Evolutionary conservation across 1,140 invertebrate species (phyloP).

Genomic region (Drosophila pallidifrons): DNA sequence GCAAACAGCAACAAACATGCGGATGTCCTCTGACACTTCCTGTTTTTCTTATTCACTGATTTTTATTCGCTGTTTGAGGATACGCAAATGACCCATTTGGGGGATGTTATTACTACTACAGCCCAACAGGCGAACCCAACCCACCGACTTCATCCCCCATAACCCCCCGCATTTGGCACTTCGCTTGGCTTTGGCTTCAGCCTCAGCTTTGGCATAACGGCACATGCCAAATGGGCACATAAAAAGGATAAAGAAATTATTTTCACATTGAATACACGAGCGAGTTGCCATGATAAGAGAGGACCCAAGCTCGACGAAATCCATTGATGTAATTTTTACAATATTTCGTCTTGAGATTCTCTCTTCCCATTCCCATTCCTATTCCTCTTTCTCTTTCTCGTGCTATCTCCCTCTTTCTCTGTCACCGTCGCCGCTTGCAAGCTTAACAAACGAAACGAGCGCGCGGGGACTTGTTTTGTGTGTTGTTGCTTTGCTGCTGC

Average conservation of each 20-base stretch:
- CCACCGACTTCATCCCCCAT: conserved; percentile 45
- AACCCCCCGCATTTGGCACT: conserved; percentile 20
- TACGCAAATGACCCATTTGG: conserved; percentile 85
- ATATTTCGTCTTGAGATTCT: conserved; percentile 52
- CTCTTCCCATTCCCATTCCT: background rate
- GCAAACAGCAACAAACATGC: conserved; percentile 69
- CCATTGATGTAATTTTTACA: conserved; percentile 82
- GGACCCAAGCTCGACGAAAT: conserved; percentile 49
- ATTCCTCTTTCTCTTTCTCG: background rate
- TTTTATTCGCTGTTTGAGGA: conserved; percentile 85
- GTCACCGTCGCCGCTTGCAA: conserved; percentile 42
- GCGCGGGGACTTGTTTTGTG: conserved; percentile 62
- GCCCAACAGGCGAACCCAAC: conserved; percentile 32
- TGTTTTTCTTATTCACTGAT: conserved; percentile 85
- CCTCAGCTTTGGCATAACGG: conserved; percentile 72
- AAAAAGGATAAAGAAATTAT: conserved; percentile 85
- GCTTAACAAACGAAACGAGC: conserved; percentile 61
- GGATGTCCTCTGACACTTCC: conserved; percentile 84
- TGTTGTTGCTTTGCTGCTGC: conserved; percentile 18
- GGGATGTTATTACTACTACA: conserved; percentile 84
- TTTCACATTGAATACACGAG: conserved; percentile 82
- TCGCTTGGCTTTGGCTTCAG: background rate
- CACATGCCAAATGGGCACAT: conserved; percentile 85
- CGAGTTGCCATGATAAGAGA: conserved; percentile 48
- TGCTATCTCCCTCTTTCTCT: too few relatives aligned